These are phyloP conservation scores for Plecturocebus donacophilus DNA, from an alignment of 2,113 vertebrate species.

Conservation along the genomic window DNA sequence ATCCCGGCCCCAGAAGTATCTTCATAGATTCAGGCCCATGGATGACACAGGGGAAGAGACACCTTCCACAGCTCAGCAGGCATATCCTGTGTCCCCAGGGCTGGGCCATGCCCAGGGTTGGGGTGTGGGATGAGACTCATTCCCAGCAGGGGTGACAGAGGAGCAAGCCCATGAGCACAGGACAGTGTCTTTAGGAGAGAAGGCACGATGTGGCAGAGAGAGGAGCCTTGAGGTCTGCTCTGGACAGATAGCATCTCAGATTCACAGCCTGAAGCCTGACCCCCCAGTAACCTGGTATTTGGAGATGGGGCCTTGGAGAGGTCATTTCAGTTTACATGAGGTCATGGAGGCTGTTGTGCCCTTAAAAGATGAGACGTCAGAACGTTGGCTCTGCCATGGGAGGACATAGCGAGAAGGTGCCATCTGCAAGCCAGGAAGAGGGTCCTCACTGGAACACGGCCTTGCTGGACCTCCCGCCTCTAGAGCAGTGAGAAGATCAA, in stretches of 20 bases:
- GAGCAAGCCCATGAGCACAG: neutral
- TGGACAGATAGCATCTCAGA: neutral
- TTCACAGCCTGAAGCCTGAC: neutral
- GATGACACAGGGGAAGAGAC: accelerated
- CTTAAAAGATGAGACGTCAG: neutral
- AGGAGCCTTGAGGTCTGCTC: accelerated
- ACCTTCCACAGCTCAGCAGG: neutral
- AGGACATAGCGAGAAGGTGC: accelerated
- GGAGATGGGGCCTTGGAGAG: neutral
- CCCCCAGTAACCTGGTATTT: accelerated
- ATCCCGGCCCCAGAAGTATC: accelerated
- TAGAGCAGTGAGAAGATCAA: accelerated
- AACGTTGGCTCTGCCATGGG: accelerated
- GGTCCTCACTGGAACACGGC: neutral
- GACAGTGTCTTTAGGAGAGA: neutral
- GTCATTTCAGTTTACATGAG: neutral
- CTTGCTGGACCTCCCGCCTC: accelerated
- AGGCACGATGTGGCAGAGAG: neutral
- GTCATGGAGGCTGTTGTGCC: neutral
- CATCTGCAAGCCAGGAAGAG: neutral
- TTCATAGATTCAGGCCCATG: accelerated
- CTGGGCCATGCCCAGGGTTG: neutral
- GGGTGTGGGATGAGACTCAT: no score
- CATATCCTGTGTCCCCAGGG: accelerated
- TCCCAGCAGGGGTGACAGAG: neutral